phyloP scores from a whole-genome alignment of 2,888 invertebrate species.

The Lamellibrachia columna region DNA sequence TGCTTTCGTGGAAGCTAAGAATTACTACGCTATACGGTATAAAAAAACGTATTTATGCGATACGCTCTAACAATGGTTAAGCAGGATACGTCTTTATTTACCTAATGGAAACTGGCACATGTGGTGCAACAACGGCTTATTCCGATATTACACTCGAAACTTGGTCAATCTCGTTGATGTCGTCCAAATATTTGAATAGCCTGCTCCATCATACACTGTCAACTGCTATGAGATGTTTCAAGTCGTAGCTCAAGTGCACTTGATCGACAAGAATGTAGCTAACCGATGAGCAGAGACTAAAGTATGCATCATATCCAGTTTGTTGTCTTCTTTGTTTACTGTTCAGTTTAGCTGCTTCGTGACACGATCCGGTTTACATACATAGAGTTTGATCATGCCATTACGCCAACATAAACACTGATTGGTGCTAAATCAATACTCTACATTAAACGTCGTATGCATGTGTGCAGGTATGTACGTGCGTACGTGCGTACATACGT shows the following conservation, averaged over 20 bases:
- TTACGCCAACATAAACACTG: too few relatives aligned
- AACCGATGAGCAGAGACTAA: neutral
- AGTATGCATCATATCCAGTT: neutral
- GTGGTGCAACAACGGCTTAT: neutral
- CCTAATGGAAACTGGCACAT: neutral
- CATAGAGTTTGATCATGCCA: neutral
- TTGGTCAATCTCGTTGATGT: neutral
- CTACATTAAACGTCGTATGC: too few relatives aligned
- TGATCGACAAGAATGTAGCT: neutral
- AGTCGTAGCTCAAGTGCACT: neutral
- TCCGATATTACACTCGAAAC: neutral
- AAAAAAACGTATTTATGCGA: neutral
- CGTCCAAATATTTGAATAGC: neutral
- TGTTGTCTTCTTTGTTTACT: neutral
- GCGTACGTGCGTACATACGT: too few relatives aligned
- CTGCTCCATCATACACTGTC: neutral
- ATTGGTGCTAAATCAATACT: too few relatives aligned
- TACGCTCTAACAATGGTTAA: neutral
- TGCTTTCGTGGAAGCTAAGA: neutral
- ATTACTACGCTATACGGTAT: neutral
- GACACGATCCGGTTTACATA: neutral
- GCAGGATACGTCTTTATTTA: neutral
- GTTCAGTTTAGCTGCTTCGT: neutral
- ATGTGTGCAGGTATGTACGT: too few relatives aligned
- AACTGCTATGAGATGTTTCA: neutral